A percentile compares a stretch with the other conserved stretches of the same genome.
Evolutionary conservation across 1,140 invertebrate species (phyloP).

Genomic region (Chironomus striatipennis): DNA sequence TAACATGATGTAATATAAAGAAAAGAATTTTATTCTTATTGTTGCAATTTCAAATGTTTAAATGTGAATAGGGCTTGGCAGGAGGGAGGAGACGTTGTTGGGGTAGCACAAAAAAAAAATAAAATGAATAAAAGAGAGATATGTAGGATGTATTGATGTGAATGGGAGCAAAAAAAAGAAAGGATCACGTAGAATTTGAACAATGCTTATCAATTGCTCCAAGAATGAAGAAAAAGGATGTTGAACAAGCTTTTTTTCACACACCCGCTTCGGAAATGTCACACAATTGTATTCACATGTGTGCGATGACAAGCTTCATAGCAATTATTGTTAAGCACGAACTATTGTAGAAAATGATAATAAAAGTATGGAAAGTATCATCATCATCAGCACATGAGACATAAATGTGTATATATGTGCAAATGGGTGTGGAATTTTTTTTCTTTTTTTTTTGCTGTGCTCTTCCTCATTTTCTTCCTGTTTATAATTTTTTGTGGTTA

Average conservation of each 20-base stretch:
- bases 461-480: no score
- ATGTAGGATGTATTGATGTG: constrained; percentile 1
- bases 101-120: background rate
- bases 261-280: constrained; percentile 11
- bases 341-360: background rate
- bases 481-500: no score
- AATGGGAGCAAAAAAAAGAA: background rate
- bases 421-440: no score
- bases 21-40: no score
- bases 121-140: background rate
- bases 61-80: no score
- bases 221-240: background rate
- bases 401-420: no score
- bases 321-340: constrained; percentile 7
- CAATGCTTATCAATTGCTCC: constrained; percentile 12
- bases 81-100: no score
- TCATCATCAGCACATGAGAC: no score
- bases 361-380: no score
- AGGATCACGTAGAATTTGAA: constrained; percentile 13
- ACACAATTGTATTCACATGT: constrained; percentile 8
- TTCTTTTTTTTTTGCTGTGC: no score
- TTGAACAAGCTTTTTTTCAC: background rate
- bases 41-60: no score
- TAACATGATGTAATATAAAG: no score
- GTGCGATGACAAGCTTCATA: constrained; percentile 5